Evolutionary conservation across 2,888 invertebrate genomes (phyloP).

Genomic region (Leptinotarsa juncta): DNA sequence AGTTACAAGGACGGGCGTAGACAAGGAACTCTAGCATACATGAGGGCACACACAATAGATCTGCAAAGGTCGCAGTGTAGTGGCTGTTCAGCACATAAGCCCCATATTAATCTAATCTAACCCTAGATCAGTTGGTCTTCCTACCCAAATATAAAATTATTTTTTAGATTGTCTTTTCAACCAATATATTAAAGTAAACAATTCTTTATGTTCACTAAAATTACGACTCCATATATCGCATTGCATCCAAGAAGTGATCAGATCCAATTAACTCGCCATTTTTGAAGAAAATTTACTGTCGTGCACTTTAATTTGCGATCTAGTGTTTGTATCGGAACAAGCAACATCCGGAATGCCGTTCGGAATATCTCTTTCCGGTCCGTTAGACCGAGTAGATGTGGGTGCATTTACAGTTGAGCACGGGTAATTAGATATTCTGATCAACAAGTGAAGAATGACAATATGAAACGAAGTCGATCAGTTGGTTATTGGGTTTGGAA

Average conservation of each 20-base stretch:
- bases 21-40: too few relatives aligned
- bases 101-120: too few relatives aligned
- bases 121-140: too few relatives aligned
- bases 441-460: slow-evolving; percentile 21
- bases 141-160: too few relatives aligned
- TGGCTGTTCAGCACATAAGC: too few relatives aligned
- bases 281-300: not conserved
- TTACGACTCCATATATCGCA: not conserved
- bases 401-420: slow-evolving; percentile 19
- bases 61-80: too few relatives aligned
- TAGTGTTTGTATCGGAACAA: slow-evolving; percentile 4
- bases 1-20: too few relatives aligned
- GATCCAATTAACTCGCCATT: not conserved
- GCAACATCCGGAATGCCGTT: not conserved
- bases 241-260: not conserved
- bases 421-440: slow-evolving; percentile 16
- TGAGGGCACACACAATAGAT: too few relatives aligned
- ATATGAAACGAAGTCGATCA: slow-evolving; percentile 7
- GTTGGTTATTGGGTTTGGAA: not conserved
- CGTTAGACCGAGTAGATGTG: slow-evolving; percentile 12
- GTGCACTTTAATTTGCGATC: not conserved
- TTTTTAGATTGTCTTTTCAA: too few relatives aligned
- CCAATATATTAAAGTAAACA: too few relatives aligned
- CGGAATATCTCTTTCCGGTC: slow-evolving; percentile 5
- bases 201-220: not conserved